Evolutionary conservation across 2,113 vertebrate genomes (phyloP), one percentile per base, ranked within the genome.

Genomic region (Pachypanchax playfairii): DNA sequence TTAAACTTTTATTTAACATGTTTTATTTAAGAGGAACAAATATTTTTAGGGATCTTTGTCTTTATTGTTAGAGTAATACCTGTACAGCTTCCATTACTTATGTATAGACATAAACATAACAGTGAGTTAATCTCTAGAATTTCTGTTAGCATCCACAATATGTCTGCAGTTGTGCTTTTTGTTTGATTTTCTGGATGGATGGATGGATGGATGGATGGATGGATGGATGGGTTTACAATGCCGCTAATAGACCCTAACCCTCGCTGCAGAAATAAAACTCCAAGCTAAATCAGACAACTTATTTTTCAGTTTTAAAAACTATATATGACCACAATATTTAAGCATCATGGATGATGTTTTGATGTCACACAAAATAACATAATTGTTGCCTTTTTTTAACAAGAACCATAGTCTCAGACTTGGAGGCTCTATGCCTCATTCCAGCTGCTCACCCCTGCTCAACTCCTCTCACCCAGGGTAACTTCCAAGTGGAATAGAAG

Each of bases 81-180:
- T 92, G 91, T 92, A 92, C 88, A 91, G 89, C 85, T 90, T 85
- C 74, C 83, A 87, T 90, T 85, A 83, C 43, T 79, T 86, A 58
- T 77, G 73, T 80, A 82, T 77, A 86, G 57, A 83, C 61, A 50
- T 80, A 58, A 75, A 84, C 69, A 75, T 65, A 54, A 52, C 49
- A 41, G 76, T 84, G 72, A 74, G 65, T 70, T 60, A 50, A 69
- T 63, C 49, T 65, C 29, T 59, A 15, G 25, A 33, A 8, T 70
- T 78, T 79, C 50, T 62, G 73, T 82, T 80, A 21, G 70, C 62
- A 43, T 11, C 28, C 33, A 60, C 63, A 38, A 69, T 26, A 33
- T 18, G 71, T 74, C 48, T 53, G 38, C 31, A 73, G 13, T 43
- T 63, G 59, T 52, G 6, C 0, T 56, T 81, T 64, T 38, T 42